Percentiles rank a stretch among this genome's conserved stretches.
Conservation (phyloP, 2,888 invertebrate genomes). For the Nomada hirtipes region DNA sequence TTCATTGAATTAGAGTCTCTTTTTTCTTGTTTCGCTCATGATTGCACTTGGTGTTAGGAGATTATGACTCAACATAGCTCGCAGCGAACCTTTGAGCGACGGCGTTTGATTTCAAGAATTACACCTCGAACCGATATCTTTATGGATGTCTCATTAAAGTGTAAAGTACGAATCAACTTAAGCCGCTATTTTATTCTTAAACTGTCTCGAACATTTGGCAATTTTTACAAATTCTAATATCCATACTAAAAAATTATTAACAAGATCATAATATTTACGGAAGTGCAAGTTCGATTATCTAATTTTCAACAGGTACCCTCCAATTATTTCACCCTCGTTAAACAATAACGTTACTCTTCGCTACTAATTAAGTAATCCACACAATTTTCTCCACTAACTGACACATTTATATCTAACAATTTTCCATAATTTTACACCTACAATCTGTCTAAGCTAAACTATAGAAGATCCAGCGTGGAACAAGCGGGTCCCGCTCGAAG, state of each 20-base stretch:
- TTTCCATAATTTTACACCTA: background rate
- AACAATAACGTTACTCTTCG: background rate
- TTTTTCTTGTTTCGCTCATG: slow-evolving; percentile 12
- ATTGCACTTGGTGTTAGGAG: slow-evolving; percentile 1
- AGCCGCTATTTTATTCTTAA: background rate
- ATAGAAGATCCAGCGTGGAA: background rate
- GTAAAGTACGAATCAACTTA: background rate
- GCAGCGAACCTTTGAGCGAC: background rate
- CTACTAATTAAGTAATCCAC: too few species aligned
- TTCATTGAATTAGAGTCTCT: background rate
- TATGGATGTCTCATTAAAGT: slow-evolving; percentile 2
- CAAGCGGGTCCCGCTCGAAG: background rate
- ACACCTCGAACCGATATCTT: background rate
- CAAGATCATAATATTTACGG: too few species aligned
- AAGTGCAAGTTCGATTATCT: too few species aligned
- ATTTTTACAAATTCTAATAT: background rate
- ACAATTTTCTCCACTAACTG: too few species aligned
- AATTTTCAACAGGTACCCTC: background rate
- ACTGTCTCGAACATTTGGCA: background rate
- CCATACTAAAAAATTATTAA: too few species aligned
- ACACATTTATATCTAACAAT: background rate
- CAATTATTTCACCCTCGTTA: background rate
- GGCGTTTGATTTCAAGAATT: slow-evolving; percentile 15
- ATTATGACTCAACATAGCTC: slow-evolving; percentile 20
- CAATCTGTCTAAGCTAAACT: background rate